Conservation (phyloP, 2,888 invertebrate genomes). For the Lymantria dispar region DNA sequence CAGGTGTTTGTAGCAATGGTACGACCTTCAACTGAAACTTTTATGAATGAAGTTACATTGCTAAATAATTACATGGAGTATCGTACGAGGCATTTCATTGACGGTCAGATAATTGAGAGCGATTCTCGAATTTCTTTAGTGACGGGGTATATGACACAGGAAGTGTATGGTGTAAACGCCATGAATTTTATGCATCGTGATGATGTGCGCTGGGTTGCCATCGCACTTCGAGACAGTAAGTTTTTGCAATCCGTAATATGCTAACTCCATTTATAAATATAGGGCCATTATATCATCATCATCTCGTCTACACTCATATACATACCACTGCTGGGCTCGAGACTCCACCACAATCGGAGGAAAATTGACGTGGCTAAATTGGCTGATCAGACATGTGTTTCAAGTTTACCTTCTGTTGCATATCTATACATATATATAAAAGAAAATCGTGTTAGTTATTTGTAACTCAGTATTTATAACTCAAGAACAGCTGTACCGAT, state of each 20-base stretch:
- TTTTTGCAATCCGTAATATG: conserved; percentile 12
- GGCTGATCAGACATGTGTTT: no score
- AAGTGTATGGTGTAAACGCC: conserved; percentile 92
- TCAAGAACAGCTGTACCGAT: no score
- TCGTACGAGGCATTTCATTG: conserved; percentile 92
- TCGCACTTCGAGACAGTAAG: conserved; percentile 89
- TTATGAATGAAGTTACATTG: conserved; percentile 59
- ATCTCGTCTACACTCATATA: no score
- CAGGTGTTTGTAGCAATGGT: conserved; percentile 87
- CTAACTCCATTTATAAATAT: no score
- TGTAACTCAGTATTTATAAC: no score
- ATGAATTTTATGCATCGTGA: conserved; percentile 95
- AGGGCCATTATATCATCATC: no score
- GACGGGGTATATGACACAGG: conserved; percentile 94
- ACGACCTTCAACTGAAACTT: conserved; percentile 84
- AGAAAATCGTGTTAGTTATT: no score
- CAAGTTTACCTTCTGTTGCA: no score
- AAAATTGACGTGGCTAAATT: no score
- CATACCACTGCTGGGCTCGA: no score
- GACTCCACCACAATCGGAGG: no score
- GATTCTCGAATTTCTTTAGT: conserved; percentile 94
- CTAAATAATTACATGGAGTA: conserved; percentile 88
- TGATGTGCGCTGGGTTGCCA: conserved; percentile 93
- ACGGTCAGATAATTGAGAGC: conserved; percentile 93
- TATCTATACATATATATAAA: no score